phyloP scores from a whole-genome alignment of 2,797 vertebrate species.

The Melanogrammus aeglefinus region DNA sequence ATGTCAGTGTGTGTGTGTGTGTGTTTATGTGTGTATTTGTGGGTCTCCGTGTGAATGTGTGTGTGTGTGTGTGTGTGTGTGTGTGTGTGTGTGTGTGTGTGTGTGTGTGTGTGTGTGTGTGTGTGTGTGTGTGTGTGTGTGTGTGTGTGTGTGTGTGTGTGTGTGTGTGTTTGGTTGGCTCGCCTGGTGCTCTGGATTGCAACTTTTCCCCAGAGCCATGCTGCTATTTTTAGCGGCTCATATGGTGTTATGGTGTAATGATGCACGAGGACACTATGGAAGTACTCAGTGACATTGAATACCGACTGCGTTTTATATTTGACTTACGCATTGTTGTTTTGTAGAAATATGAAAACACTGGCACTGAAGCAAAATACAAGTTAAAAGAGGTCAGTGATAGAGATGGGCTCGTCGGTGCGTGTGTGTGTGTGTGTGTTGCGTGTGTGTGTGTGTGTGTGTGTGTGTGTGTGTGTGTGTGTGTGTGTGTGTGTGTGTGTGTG shows the following conservation, averaged over 20 bases:
- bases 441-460: constrained; percentile 10
- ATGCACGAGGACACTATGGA: constrained; percentile 46
- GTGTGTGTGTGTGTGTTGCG: constrained; percentile 16
- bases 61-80: background rate
- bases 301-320: constrained; percentile 14
- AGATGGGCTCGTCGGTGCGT: background rate
- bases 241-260: constrained; percentile 55
- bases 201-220: constrained; percentile 53
- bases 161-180: constrained; percentile 23
- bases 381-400: background rate
- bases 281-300: constrained; percentile 57
- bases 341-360: constrained; percentile 45
- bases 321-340: constrained; percentile 42
- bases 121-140: background rate
- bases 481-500: constrained; percentile 8
- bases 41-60: background rate
- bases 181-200: constrained; percentile 53
- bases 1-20: background rate
- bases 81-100: background rate
- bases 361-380: constrained; percentile 32
- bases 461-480: constrained; percentile 17
- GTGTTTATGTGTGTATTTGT: background rate
- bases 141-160: background rate
- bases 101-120: background rate
- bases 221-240: constrained; percentile 66